Evolutionary conservation across 2,888 invertebrate species (phyloP).

Genomic region (Chromoteleia sp.): DNA sequence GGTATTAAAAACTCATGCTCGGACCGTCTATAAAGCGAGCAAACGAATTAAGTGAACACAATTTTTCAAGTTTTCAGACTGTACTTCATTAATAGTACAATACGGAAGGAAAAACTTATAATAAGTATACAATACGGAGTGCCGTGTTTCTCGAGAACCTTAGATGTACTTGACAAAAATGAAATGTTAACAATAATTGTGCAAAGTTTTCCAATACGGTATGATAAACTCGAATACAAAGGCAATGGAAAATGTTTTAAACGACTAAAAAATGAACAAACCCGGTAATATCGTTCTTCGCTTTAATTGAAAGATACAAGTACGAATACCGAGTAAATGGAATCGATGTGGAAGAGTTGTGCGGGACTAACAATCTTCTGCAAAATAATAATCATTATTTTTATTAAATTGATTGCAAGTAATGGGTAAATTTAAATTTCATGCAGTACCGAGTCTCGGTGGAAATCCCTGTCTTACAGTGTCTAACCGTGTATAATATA

Average conservation of each 20-base stretch:
- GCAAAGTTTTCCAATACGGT: slow-evolving; percentile 36
- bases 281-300: slow-evolving; percentile 12
- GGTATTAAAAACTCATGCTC: slow-evolving; percentile 43
- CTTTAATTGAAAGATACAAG: background rate
- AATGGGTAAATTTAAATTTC: no score
- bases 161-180: slow-evolving; percentile 45
- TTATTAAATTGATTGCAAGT: no score
- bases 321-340: background rate
- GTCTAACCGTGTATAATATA: no score
- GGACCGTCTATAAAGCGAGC: slow-evolving; percentile 15
- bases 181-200: slow-evolving; percentile 45
- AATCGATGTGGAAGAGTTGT: background rate
- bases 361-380: background rate
- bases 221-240: slow-evolving; percentile 35
- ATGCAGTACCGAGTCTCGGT: no score
- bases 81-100: slow-evolving; percentile 60
- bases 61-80: slow-evolving; percentile 58
- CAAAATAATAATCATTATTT: no score
- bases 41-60: slow-evolving; percentile 36
- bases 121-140: slow-evolving; percentile 37
- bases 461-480: no score
- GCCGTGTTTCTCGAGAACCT: slow-evolving; percentile 30
- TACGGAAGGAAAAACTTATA: slow-evolving; percentile 54
- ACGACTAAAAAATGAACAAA: slow-evolving; percentile 12
- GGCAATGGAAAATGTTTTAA: slow-evolving; percentile 13